These are phyloP conservation scores for Leucoraja erinaceus DNA, from an alignment of 2,113 vertebrate species.

Conservation along the genomic window DNA sequence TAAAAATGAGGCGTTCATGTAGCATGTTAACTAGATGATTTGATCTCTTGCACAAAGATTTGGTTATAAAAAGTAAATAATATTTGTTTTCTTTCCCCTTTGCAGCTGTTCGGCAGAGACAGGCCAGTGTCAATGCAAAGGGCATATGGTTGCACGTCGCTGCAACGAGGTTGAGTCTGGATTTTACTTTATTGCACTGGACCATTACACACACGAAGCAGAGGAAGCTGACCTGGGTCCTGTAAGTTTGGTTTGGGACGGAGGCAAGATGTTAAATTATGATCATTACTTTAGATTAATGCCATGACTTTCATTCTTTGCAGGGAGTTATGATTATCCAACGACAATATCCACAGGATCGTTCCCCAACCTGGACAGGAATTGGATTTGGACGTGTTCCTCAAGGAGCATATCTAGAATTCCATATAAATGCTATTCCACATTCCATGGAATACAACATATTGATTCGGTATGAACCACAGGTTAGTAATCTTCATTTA, in stretches of 20 bases:
- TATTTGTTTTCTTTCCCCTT: constrained; percentile 1
- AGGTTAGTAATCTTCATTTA: constrained; percentile 59
- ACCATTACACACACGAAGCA: constrained; percentile 92
- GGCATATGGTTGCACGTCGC: constrained; percentile 84
- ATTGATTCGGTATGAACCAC: constrained; percentile 87
- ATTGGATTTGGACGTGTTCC: constrained; percentile 82
- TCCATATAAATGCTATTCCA: constrained; percentile 82
- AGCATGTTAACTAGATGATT: background rate
- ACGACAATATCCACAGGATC: constrained; percentile 71
- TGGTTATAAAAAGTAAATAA: background rate
- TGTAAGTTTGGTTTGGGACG: constrained; percentile 60
- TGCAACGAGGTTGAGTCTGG: constrained; percentile 86
- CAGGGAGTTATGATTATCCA: constrained; percentile 75
- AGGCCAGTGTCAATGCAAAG: constrained; percentile 79
- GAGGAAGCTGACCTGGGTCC: constrained; percentile 81
- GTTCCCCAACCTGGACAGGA: constrained; percentile 87
- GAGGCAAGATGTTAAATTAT: too few species aligned
- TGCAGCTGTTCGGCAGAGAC: constrained; percentile 78
- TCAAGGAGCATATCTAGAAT: constrained; percentile 84
- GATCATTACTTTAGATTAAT: background rate
- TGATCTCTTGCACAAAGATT: background rate
- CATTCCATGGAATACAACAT: constrained; percentile 93
- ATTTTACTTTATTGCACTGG: constrained; percentile 85
- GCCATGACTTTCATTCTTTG: background rate
- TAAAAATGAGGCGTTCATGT: background rate